Conservation (phyloP, 2,888 invertebrate species). For the Allygus modestus region DNA sequence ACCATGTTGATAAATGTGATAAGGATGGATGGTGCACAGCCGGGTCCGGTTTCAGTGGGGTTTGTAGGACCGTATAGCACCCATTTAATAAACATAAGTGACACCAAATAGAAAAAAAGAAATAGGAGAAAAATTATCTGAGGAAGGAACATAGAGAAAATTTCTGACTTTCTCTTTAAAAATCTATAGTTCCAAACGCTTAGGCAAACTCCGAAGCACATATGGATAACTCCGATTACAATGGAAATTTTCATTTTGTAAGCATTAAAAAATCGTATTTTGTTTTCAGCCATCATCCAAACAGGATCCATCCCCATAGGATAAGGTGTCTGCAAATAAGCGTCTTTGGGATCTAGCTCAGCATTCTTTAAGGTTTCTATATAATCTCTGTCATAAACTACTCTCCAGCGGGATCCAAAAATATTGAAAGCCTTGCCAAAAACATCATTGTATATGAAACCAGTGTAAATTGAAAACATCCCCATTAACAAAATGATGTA, state of each 20-base stretch:
- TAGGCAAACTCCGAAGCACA: conserved; percentile 96
- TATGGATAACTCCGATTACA: conserved; percentile 97
- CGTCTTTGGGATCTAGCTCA: conserved; percentile 81
- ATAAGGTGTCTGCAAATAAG: conserved; percentile 85
- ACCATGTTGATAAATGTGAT: conserved; percentile 99
- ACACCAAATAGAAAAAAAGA: conserved; percentile 96
- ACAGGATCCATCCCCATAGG: conserved; percentile 93
- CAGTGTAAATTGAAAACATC: conserved; percentile 98
- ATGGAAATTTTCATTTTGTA: conserved; percentile 98
- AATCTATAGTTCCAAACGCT: conserved; percentile 90
- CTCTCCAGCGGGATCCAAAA: conserved; percentile 93
- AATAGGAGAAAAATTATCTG: conserved; percentile 93
- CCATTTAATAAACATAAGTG: conserved; percentile 98
- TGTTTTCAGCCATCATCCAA: conserved; percentile 88
- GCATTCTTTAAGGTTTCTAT: conserved; percentile 74
- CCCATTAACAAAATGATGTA: conserved; percentile 99
- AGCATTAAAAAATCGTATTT: conserved; percentile 93
- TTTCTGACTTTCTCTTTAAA: conserved; percentile 88
- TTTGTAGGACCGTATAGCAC: conserved; percentile 78
- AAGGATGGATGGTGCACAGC: conserved; percentile 96
- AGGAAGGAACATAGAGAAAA: conserved; percentile 96
- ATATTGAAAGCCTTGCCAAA: conserved; percentile 98
- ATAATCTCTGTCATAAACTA: conserved; percentile 76
- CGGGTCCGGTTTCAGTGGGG: conserved; percentile 75
- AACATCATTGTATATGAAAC: conserved; percentile 97